Conservation (phyloP, 2,113 vertebrate species). For the Piaya cayana region DNA sequence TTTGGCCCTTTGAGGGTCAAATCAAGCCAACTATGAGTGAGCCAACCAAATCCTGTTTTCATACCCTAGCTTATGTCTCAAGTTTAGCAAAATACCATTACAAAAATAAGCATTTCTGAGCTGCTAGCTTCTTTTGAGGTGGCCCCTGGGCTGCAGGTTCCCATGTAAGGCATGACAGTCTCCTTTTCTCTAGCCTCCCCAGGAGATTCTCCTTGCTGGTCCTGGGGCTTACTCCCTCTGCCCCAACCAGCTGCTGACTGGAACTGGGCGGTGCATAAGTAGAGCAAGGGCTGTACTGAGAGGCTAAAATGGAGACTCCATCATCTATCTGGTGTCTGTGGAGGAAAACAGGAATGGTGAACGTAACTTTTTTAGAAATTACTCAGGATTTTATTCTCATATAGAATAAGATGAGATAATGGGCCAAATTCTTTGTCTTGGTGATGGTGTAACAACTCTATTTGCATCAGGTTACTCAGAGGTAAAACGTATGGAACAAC, state of each 20-base stretch:
- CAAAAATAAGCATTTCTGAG: slow-evolving; percentile 4
- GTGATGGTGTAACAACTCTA: not conserved
- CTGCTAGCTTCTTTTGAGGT: not conserved
- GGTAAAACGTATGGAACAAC: not conserved
- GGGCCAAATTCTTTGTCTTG: not conserved
- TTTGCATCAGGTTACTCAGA: slow-evolving; percentile 26
- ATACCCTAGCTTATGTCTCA: not conserved
- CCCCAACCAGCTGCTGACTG: not conserved
- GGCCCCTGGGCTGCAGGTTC: not conserved
- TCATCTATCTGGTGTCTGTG: not conserved
- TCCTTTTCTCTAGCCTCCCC: not conserved
- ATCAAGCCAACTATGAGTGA: slow-evolving; percentile 27
- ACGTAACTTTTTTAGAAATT: not conserved
- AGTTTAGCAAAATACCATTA: not conserved
- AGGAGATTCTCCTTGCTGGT: not conserved
- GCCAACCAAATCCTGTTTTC: not conserved
- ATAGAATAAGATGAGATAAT: not conserved
- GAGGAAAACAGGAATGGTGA: not conserved
- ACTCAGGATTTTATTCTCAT: not conserved
- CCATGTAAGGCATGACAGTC: not conserved
- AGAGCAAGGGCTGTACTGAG: not conserved
- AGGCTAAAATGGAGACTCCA: not conserved
- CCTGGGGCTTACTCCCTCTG: not conserved
- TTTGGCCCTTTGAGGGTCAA: not conserved
- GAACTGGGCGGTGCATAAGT: not conserved